Conservation (phyloP, 2,888 invertebrate genomes). For the Aquatica leii region DNA sequence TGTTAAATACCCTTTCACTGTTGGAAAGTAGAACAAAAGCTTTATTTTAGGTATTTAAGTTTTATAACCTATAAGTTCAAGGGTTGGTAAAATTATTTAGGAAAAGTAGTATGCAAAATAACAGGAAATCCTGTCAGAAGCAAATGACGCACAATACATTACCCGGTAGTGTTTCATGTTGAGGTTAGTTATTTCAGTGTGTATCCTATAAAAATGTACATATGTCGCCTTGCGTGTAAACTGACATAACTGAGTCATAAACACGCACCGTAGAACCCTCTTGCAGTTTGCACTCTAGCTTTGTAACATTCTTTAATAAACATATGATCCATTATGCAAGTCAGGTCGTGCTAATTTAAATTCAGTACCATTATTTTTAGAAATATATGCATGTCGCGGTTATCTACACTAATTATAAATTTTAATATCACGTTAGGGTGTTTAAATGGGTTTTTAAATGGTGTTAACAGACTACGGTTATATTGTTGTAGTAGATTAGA, state of each 20-base stretch:
- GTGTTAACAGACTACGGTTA: slow-evolving; percentile 9
- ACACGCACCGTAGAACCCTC: slow-evolving; percentile 38
- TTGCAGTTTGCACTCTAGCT: slow-evolving; percentile 27
- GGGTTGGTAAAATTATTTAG: slow-evolving; percentile 9
- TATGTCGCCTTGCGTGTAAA: slow-evolving; percentile 37
- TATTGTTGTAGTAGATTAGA: slow-evolving; percentile 7
- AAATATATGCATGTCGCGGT: slow-evolving; percentile 5
- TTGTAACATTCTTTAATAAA: slow-evolving; percentile 22
- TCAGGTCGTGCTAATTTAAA: slow-evolving; percentile 16
- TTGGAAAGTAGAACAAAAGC: slow-evolving; percentile 13
- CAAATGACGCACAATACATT: slow-evolving; percentile 38
- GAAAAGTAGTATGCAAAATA: slow-evolving; percentile 25
- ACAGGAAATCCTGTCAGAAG: slow-evolving; percentile 29
- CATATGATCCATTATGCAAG: slow-evolving; percentile 13
- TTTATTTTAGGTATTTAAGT: slow-evolving; percentile 2
- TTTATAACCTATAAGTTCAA: slow-evolving; percentile 12
- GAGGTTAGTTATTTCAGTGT: slow-evolving; percentile 22
- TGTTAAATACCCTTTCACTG: neutral
- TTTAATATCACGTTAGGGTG: slow-evolving; percentile 20
- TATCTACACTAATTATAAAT: slow-evolving; percentile 19
- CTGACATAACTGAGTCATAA: slow-evolving; percentile 37
- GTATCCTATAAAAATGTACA: slow-evolving; percentile 35
- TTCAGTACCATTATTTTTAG: slow-evolving; percentile 2
- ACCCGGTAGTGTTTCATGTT: slow-evolving; percentile 34
- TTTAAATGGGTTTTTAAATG: slow-evolving; percentile 15